A percentile compares a stretch with the other conserved stretches of the same genome.
Conservation (phyloP, 2,797 vertebrate species). For the Hipposideros larvatus region DNA sequence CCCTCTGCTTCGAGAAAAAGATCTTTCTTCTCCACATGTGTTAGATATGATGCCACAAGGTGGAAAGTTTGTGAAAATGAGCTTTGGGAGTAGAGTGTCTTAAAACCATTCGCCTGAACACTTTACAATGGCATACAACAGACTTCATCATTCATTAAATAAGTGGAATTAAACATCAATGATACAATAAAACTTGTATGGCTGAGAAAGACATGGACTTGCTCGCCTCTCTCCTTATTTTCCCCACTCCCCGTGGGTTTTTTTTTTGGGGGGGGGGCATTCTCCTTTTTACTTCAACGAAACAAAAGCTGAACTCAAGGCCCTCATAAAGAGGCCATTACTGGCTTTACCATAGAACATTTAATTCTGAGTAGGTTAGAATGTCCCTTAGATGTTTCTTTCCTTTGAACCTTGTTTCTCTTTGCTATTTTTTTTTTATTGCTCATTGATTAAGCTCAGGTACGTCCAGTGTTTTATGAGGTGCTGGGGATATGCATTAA, state of each 20-base stretch:
- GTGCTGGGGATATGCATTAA: neutral
- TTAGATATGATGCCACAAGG: conserved; percentile 11
- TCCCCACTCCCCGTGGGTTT: neutral
- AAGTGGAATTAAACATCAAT: conserved; percentile 63
- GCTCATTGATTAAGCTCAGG: neutral
- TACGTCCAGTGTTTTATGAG: neutral
- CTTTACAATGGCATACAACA: conserved; percentile 57
- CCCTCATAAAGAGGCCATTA: neutral
- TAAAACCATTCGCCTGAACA: conserved; percentile 79
- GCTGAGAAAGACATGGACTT: neutral
- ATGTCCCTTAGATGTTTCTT: neutral
- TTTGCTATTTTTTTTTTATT: neutral
- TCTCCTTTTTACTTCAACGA: neutral
- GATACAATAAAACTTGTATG: neutral
- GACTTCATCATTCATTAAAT: conserved; percentile 78
- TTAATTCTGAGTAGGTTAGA: neutral
- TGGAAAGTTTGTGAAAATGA: conserved; percentile 78
- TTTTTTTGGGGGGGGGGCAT: neutral
- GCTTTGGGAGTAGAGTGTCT: conserved; percentile 67
- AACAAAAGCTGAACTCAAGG: neutral
- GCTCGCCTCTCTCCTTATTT: too few species aligned
- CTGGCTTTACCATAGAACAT: neutral
- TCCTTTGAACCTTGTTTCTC: neutral
- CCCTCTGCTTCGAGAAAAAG: conserved; percentile 68
- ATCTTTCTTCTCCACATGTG: conserved; percentile 61